These are phyloP conservation scores for Blastobasis adustella DNA, from an alignment of 2,888 invertebrate genomes.

Conservation along the genomic window DNA sequence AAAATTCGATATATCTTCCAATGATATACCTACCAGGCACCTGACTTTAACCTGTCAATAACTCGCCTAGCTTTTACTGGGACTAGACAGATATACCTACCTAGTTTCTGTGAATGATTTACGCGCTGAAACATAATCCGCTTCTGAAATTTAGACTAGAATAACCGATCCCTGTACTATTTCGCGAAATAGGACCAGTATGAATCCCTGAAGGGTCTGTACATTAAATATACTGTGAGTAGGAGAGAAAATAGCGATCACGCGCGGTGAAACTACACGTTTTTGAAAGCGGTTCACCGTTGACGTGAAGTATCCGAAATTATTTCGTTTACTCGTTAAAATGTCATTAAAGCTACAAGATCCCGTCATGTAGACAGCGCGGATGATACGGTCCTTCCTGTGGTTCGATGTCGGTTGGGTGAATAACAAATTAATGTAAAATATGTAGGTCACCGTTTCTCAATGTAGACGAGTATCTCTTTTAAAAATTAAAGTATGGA, in stretches of 20 bases:
- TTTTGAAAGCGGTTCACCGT: conserved; percentile 1
- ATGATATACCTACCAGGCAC: conserved; percentile 30
- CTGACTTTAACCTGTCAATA: conserved; percentile 40
- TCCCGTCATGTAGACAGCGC: conserved; percentile 17
- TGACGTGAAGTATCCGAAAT: conserved; percentile 3
- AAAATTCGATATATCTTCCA: conserved; percentile 14
- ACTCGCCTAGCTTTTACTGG: conserved; percentile 38
- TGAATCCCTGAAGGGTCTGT: no score
- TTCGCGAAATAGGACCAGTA: no score
- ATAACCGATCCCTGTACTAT: conserved; percentile 40
- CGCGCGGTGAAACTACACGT: background rate
- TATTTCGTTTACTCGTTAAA: conserved; percentile 27
- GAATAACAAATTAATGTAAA: no score
- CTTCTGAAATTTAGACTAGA: conserved; percentile 35
- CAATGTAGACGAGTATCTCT: no score
- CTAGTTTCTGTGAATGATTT: conserved; percentile 26
- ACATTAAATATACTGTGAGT: no score
- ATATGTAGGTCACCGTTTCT: no score
- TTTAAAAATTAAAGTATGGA: no score
- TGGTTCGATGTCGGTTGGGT: no score
- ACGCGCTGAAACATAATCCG: conserved; percentile 35
- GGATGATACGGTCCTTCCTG: conserved; percentile 5
- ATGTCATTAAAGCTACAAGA: conserved; percentile 28
- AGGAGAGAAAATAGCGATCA: no score
- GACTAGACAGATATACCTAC: conserved; percentile 17